phyloP scores from a whole-genome alignment of 1,140 invertebrate species.

The Nasonia longicornis region DNA sequence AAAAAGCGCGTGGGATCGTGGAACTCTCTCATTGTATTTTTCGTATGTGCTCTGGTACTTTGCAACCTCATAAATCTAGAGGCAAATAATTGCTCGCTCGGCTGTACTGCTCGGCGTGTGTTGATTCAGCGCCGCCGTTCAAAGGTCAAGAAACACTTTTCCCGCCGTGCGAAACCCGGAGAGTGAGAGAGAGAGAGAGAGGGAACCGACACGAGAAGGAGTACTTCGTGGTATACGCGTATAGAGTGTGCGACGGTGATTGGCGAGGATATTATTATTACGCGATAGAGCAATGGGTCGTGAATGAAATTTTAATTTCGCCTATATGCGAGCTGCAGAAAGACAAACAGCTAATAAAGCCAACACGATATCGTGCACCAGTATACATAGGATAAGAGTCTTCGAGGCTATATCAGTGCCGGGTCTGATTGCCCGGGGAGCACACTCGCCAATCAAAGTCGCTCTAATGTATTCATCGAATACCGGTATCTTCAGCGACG shows the following conservation, averaged over 20 bases:
- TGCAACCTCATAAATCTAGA: slow-evolving; percentile 56
- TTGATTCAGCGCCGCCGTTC: slow-evolving; percentile 39
- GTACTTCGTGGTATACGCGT: neutral
- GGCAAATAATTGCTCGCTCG: slow-evolving; percentile 55
- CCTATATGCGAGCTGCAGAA: no score
- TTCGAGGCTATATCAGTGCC: slow-evolving; percentile 24
- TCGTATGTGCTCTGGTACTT: slow-evolving; percentile 28
- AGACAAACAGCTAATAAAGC: neutral
- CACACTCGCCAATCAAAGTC: slow-evolving; percentile 58
- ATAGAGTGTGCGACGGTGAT: no score
- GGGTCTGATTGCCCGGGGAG: slow-evolving; percentile 30
- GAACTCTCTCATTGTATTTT: slow-evolving; percentile 8
- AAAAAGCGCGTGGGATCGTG: neutral
- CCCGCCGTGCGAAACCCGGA: neutral
- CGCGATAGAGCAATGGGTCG: no score
- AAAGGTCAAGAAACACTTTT: slow-evolving; percentile 39
- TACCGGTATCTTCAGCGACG: slow-evolving; percentile 12
- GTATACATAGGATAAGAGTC: neutral
- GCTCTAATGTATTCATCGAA: slow-evolving; percentile 64
- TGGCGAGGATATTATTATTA: no score
- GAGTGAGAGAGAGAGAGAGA: neutral
- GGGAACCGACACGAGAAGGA: neutral
- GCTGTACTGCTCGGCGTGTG: slow-evolving; percentile 1
- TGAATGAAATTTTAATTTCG: no score
- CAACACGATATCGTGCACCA: no score